Evolutionary conservation across 2,888 invertebrate species (phyloP).

Genomic region (Neocrepidodera transversa): DNA sequence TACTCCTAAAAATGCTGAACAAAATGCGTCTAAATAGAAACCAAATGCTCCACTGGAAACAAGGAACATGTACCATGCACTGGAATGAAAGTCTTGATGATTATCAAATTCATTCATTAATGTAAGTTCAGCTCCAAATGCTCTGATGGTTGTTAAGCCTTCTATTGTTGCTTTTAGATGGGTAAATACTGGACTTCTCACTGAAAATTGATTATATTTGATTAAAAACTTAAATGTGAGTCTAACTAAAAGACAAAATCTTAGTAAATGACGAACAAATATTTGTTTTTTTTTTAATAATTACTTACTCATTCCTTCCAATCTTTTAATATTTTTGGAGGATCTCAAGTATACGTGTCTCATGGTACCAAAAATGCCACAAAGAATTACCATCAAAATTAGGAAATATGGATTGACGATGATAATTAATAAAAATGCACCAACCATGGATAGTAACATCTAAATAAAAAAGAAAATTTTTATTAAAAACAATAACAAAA

Average conservation of each 20-base stretch:
- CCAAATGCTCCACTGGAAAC: conserved; percentile 69
- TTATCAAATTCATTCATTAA: conserved; percentile 64
- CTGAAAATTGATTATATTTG: conserved; percentile 59
- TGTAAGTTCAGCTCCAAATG: conserved; percentile 71
- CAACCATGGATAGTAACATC: conserved; percentile 61
- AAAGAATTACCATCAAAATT: conserved; percentile 63
- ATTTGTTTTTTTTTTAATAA: background rate
- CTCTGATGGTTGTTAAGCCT: conserved; percentile 80
- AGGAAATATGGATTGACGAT: conserved; percentile 63
- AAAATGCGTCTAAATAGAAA: conserved; percentile 68
- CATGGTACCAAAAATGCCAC: conserved; percentile 69
- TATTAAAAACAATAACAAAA: background rate
- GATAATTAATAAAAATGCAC: conserved; percentile 64
- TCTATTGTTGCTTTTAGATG: conserved; percentile 79
- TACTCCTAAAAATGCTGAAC: conserved; percentile 67
- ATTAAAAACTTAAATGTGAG: background rate
- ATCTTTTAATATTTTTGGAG: conserved; percentile 72
- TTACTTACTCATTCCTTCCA: conserved; percentile 72
- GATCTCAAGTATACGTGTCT: conserved; percentile 72
- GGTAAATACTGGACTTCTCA: conserved; percentile 81
- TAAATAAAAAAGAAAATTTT: conserved; percentile 42
- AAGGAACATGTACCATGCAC: conserved; percentile 70
- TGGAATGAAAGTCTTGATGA: conserved; percentile 68
- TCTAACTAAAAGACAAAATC: background rate
- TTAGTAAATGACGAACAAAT: background rate